These are phyloP conservation scores for Oscheius sp. DNA, from an alignment of 1,140 invertebrate genomes.

Conservation along the genomic window DNA sequence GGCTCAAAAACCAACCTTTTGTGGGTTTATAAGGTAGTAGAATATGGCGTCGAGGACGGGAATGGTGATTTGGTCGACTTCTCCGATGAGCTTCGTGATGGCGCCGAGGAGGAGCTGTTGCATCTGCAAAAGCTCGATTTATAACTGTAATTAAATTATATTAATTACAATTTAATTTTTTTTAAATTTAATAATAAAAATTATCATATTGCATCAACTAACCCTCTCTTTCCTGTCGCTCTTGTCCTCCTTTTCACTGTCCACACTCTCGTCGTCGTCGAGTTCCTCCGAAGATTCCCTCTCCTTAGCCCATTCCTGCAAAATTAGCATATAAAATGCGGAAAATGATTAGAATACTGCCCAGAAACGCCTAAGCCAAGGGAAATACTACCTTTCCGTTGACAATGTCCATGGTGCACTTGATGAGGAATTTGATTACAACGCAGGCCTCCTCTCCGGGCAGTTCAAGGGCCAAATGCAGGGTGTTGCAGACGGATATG, in stretches of 20 bases:
- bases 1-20: too few relatives aligned
- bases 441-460: not conserved
- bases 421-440: not conserved
- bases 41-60: not conserved
- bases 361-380: too few relatives aligned
- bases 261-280: not conserved
- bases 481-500: not conserved
- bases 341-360: not conserved
- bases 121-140: too few relatives aligned
- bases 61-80: not conserved
- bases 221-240: not conserved
- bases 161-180: too few relatives aligned
- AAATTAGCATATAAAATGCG: not conserved
- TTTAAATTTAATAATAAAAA: too few relatives aligned
- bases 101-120: not conserved
- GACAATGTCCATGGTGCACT: not conserved
- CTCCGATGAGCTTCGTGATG: not conserved
- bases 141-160: too few relatives aligned
- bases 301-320: not conserved
- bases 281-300: slow-evolving; percentile 7
- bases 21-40: not conserved
- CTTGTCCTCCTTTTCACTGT: slow-evolving; percentile 4
- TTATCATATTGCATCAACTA: too few relatives aligned
- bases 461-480: not conserved
- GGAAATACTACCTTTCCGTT: slow-evolving; percentile 2